Evolutionary conservation across 2,888 invertebrate genomes (phyloP), one percentile per base, ranked within the genome.

Genomic region (Eucera pruinosa): DNA sequence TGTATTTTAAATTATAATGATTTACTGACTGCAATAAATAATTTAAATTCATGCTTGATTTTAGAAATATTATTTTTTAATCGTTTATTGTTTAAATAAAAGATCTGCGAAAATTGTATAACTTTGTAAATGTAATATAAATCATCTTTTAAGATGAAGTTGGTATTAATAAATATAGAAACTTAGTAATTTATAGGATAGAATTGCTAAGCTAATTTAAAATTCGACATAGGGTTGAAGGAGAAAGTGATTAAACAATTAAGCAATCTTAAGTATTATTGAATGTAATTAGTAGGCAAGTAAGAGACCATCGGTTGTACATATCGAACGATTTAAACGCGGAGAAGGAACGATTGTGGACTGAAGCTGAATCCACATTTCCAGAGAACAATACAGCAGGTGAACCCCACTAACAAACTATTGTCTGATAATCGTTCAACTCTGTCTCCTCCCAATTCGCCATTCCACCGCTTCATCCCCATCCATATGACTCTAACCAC

Each of bases 371-470:
- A 89, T 91, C 88, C 88, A 91, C 91, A 86, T 86, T 90, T 90
- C 86, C 72, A 64, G 83, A 87, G 90, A 90, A 92, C 92, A 92
- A 92, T 92, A 90, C 91, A 90, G 86, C 87, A 89, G 89, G 90
- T 90, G 90, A 92, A 91, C 89, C 88, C 88, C 87, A 90, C 92
- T 92, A 92, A 92, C 92, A 92, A 92, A 91, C 92, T 91, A 92
- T 92, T 92, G 92, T 92, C 88, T 90, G 91, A 88, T 91, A 92
- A 92, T 92, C 86, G 91, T 90, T 88, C 73, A 48, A 85, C 74
- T 84, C 80, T 76, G 70, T 67, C 77, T 80, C 84, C 66, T 78
- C 71, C 77, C 78, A 76, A 54, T 58, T 79, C 77, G 45, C 78
- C 58, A 54, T 45, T 50, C 71, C 52, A 64, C 68, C 64, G 70